Evolutionary conservation across 2,888 invertebrate genomes (phyloP).

Genomic region (Operophtera brumata): DNA sequence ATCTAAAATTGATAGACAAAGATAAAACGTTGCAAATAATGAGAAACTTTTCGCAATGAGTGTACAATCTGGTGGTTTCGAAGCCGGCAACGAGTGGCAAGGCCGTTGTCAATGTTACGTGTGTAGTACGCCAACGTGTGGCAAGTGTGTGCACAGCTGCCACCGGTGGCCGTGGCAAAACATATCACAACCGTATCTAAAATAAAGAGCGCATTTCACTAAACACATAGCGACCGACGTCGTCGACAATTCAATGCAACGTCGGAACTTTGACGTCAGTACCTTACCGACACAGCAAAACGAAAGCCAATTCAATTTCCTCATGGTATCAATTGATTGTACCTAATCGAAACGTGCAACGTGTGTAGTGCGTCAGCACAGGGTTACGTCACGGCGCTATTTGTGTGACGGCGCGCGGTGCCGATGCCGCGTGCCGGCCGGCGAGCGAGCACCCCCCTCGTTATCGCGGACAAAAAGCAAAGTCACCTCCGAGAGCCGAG

Average conservation of each 20-base stretch:
- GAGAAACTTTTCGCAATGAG: conserved; percentile 41
- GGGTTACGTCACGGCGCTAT: conserved; percentile 24
- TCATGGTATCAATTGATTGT: conserved; percentile 31
- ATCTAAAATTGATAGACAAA: background rate
- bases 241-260: background rate
- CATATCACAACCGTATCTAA: conserved; percentile 40
- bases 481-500: conserved; percentile 50
- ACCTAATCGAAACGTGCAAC: conserved; percentile 26
- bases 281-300: conserved; percentile 5
- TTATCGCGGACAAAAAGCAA: conserved; percentile 45
- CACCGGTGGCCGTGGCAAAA: conserved; percentile 44
- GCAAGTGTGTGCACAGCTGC: conserved; percentile 54
- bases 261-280: conserved; percentile 13
- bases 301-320: conserved; percentile 2
- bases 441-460: conserved; percentile 39
- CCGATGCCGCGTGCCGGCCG: conserved; percentile 28
- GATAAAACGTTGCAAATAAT: background rate
- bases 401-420: conserved; percentile 29
- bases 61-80: conserved; percentile 37
- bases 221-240: background rate
- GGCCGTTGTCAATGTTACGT: conserved; percentile 70
- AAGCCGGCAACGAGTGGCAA: conserved; percentile 62
- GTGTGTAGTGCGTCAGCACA: conserved; percentile 25
- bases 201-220: conserved; percentile 28
- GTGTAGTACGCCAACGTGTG: conserved; percentile 40